phyloP scores from a whole-genome alignment of 2,888 invertebrate species.

The Malacosoma neustria region DNA sequence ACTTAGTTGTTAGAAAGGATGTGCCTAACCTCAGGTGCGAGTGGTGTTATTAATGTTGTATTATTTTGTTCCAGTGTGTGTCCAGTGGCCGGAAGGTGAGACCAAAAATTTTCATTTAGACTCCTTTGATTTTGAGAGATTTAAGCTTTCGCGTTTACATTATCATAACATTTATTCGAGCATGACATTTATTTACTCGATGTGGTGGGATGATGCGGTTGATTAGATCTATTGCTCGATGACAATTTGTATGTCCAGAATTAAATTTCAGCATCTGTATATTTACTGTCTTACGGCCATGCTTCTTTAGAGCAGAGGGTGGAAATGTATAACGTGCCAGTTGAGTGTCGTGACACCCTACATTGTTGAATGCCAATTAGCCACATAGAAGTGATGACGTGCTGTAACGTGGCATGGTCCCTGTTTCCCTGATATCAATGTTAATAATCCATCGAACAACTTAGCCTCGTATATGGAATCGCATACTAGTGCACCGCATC shows the following conservation, averaged over 20 bases:
- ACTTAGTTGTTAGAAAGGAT: too few relatives aligned
- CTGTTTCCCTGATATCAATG: slow-evolving; percentile 30
- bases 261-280: slow-evolving; percentile 46
- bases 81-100: slow-evolving; percentile 94
- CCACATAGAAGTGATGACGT: slow-evolving; percentile 19
- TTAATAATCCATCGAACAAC: slow-evolving; percentile 34
- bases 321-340: not conserved
- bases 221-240: slow-evolving; percentile 54
- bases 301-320: slow-evolving; percentile 44
- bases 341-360: not conserved
- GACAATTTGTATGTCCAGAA: slow-evolving; percentile 41
- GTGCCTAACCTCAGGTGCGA: too few relatives aligned
- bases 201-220: slow-evolving; percentile 62
- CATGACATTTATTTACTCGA: slow-evolving; percentile 51
- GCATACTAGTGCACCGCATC: slow-evolving; percentile 41
- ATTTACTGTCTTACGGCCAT: slow-evolving; percentile 36
- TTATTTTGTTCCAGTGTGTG: slow-evolving; percentile 86
- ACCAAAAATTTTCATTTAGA: slow-evolving; percentile 14
- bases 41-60: too few relatives aligned
- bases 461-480: slow-evolving; percentile 27
- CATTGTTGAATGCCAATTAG: not conserved
- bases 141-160: slow-evolving; percentile 59
- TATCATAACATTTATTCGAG: slow-evolving; percentile 64
- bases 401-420: slow-evolving; percentile 52
- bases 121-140: slow-evolving; percentile 28